phyloP scores from a whole-genome alignment of 2,113 vertebrate genomes.

The Bufo bufo region DNA sequence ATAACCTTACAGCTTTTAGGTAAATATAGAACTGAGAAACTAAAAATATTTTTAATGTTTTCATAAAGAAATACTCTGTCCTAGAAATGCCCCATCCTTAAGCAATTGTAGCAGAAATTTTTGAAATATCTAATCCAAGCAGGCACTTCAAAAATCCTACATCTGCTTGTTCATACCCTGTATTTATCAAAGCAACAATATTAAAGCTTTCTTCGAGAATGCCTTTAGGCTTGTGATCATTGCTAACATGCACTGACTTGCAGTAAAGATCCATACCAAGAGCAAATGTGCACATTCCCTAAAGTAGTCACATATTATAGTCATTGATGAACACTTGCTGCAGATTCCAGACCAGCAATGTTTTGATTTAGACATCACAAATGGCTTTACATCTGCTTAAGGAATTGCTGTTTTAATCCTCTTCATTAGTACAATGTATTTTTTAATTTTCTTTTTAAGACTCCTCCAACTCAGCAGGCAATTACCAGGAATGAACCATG shows the following conservation, averaged over 20 bases:
- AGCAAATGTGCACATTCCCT: constrained; percentile 30
- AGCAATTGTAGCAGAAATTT: constrained; percentile 7
- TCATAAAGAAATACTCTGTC: neutral
- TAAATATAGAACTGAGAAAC: neutral
- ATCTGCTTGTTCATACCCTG: constrained; percentile 27
- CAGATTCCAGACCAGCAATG: neutral
- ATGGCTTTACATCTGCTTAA: constrained; percentile 13
- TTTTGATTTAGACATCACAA: constrained; percentile 9
- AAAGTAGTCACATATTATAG: neutral
- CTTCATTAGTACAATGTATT: neutral
- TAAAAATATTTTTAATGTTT: neutral
- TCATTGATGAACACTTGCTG: neutral
- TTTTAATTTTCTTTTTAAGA: neutral
- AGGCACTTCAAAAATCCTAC: constrained; percentile 35
- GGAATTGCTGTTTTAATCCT: neutral
- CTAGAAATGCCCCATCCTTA: neutral
- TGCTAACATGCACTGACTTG: constrained; percentile 18
- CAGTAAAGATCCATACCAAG: neutral
- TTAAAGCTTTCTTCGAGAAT: constrained; percentile 19
- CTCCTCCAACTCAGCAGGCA: too few relatives aligned
- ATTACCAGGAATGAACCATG: too few relatives aligned
- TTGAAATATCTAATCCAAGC: constrained; percentile 19
- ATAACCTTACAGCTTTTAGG: neutral
- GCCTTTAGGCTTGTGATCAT: constrained; percentile 5
- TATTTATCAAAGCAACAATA: constrained; percentile 24